Percentiles rank a stretch among this genome's conserved stretches.
These are phyloP conservation scores for Melopsittacus undulatus DNA, from an alignment of 2,797 vertebrate species.

Conservation along the genomic window DNA sequence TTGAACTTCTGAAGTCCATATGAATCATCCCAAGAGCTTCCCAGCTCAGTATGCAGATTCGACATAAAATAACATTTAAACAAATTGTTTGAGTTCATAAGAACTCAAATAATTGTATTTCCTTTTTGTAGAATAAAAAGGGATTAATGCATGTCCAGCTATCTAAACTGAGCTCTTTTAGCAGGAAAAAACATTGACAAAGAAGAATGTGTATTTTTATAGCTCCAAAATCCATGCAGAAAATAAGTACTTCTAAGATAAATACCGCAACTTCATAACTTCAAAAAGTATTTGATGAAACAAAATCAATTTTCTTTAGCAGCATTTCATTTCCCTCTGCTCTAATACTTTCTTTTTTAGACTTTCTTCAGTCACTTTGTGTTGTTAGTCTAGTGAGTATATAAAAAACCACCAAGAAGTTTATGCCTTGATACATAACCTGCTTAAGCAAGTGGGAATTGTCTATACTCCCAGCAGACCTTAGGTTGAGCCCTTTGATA, in stretches of 20 bases:
- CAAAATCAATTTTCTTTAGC: constrained; percentile 66
- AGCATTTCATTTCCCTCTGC: constrained; percentile 38
- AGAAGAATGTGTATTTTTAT: constrained; percentile 23
- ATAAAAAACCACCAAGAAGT: not conserved
- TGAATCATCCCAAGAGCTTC: not conserved
- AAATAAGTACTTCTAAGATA: constrained; percentile 49
- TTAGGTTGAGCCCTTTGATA: not conserved
- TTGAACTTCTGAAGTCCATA: not conserved
- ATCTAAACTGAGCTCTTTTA: constrained; percentile 35
- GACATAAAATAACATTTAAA: not conserved
- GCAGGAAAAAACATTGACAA: constrained; percentile 38
- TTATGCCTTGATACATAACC: not conserved
- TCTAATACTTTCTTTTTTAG: constrained; percentile 11
- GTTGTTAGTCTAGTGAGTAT: not conserved
- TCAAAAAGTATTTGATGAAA: constrained; percentile 50
- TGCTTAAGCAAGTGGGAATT: not conserved
- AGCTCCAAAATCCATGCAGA: constrained; percentile 64
- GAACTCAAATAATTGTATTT: constrained; percentile 4
- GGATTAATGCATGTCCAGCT: constrained; percentile 48
- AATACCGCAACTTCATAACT: constrained; percentile 49
- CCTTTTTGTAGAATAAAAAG: constrained; percentile 48
- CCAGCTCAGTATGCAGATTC: not conserved
- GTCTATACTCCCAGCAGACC: constrained; percentile 2
- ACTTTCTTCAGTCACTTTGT: not conserved
- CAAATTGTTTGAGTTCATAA: not conserved